phyloP scores from a whole-genome alignment of 2,797 vertebrate genomes.

The Hydrophis major region DNA sequence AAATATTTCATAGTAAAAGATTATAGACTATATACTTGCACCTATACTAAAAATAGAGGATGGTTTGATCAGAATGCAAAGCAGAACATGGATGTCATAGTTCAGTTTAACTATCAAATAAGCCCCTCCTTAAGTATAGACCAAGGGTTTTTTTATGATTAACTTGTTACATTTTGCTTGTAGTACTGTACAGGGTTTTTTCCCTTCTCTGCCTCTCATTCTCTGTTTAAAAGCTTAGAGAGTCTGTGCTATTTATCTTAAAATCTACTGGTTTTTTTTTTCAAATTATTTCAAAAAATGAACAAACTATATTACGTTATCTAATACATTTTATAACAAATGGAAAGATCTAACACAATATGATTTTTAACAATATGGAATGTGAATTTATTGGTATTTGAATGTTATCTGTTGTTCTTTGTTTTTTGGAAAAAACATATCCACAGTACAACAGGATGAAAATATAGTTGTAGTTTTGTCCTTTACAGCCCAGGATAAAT shows the following conservation, averaged over 20 bases:
- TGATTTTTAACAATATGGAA: conserved; percentile 52
- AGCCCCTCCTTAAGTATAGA: conserved; percentile 4
- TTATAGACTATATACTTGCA: conserved; percentile 1
- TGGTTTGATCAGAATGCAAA: conserved; percentile 28
- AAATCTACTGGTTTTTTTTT: neutral
- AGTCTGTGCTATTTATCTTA: neutral
- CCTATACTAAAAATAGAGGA: conserved; percentile 32
- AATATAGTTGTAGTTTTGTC: conserved; percentile 77
- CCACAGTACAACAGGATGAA: conserved; percentile 57
- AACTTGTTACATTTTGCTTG: neutral
- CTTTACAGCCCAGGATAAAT: conserved; percentile 81
- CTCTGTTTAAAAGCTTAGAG: neutral
- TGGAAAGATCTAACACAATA: conserved; percentile 33
- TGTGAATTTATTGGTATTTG: conserved; percentile 61
- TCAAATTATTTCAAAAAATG: neutral
- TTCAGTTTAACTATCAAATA: conserved; percentile 18
- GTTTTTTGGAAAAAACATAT: conserved; percentile 68
- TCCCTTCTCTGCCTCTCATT: neutral
- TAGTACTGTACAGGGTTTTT: neutral
- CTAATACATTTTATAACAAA: conserved; percentile 8
- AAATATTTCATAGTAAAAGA: conserved; percentile 20
- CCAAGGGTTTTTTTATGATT: neutral
- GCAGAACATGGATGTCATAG: conserved; percentile 11
- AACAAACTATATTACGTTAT: conserved; percentile 6
- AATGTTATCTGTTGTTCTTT: conserved; percentile 68